Base-by-base conservation (phyloP, 2,888 invertebrate genomes). In the Pterobdella sp. region DNA sequence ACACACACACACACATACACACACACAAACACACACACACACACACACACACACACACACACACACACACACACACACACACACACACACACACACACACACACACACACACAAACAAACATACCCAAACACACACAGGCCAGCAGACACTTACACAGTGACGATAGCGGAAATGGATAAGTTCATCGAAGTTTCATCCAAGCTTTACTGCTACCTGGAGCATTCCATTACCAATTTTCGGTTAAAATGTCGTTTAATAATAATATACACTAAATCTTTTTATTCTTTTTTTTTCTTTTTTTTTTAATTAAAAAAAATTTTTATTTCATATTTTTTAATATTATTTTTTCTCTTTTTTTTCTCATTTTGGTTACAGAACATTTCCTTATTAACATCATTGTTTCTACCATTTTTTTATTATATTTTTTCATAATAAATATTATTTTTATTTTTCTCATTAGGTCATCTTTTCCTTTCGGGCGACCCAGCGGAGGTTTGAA, bases 391-490 rank as follows among this genome's bases (percentile, higher is more conserved):
- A n/a, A 29, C n/a, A 64, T n/a, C n/a, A 64, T 64, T 64, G 7
- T n/a, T 64, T 14, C n/a, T 64, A 7, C 7, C n/a, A 64, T n/a
- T 64, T 14, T 64, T 64, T 29, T n/a, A 14, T 29, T 64, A 14
- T 26, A 42, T 68, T 10, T 18, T 68, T 1, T 68, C 36, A 10
- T 7, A 35, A 36, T 68, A 35, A 10, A 34, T 64, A 64, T n/a
- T 64, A 64, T 64, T 64, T 29, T n/a, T 64, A 64, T 64, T 64
- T 42, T 22, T 14, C 49, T 71, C 31, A 34, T 1, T 36, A 71
- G 71, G n/a, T 36, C 60, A 35, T 71, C 35, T 14, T 71, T 71
- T 63, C 63, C 71, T n/a, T 71, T 71, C 56, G 71, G 71, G 36
- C 31, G 71, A 63, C 71, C 71, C n/a, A 52, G 56, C n/a, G 60